These are phyloP conservation scores for Geococcyx californianus DNA, from an alignment of 2,113 vertebrate species.

Conservation along the genomic window DNA sequence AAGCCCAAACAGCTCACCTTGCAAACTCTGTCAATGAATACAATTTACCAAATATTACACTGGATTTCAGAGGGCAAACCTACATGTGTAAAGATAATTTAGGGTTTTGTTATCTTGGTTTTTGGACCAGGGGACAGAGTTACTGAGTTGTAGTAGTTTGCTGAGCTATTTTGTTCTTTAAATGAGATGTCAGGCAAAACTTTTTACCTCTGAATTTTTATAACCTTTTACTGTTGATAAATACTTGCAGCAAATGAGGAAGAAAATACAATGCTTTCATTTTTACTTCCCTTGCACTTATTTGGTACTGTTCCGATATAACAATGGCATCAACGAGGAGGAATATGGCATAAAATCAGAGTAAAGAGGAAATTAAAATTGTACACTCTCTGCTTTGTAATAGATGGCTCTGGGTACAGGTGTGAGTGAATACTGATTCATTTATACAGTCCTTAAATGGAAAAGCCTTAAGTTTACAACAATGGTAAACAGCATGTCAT, in stretches of 20 bases:
- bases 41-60: neutral
- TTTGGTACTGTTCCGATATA: no score
- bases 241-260: neutral
- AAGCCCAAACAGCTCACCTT: neutral
- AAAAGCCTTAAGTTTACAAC: neutral
- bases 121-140: neutral
- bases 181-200: neutral
- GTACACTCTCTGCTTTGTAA: neutral
- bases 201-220: conserved; percentile 48
- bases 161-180: neutral
- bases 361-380: conserved; percentile 41
- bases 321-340: neutral
- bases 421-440: neutral
- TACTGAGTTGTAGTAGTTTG: neutral
- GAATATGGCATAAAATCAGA: conserved; percentile 58
- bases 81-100: neutral
- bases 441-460: neutral
- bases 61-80: neutral
- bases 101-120: neutral
- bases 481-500: neutral
- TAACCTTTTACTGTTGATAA: conserved; percentile 34
- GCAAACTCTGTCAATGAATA: neutral
- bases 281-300: neutral
- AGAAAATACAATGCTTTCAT: rapidly evolving
- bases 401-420: neutral